A percentile compares a stretch with the other conserved stretches of the same genome.
phyloP scores from a whole-genome alignment of 2,797 vertebrate genomes.

The Xiphophorus birchmanni region DNA sequence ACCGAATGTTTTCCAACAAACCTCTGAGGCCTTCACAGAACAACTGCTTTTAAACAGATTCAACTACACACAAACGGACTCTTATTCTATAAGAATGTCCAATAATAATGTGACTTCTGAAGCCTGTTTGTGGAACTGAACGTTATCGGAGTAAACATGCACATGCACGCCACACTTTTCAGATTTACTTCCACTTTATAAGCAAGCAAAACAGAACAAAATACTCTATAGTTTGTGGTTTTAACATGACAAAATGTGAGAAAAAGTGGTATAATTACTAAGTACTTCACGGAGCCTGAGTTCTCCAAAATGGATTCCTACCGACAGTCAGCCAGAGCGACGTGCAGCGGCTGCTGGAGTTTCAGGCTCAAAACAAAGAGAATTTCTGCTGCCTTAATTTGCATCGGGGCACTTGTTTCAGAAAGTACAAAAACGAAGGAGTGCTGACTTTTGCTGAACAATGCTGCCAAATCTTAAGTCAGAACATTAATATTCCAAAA shows the following conservation, averaged over 20 bases:
- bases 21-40: background rate
- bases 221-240: background rate
- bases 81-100: background rate
- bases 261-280: background rate
- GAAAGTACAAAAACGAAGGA: constrained; percentile 26
- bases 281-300: background rate
- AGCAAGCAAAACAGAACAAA: background rate
- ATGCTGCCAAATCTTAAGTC: constrained; percentile 17
- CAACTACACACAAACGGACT: background rate
- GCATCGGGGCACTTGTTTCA: constrained; percentile 24
- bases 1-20: background rate
- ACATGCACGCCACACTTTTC: background rate
- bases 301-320: background rate
- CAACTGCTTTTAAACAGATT: background rate
- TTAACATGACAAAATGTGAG: background rate
- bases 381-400: constrained; percentile 13
- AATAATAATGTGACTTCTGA: background rate
- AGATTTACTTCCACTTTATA: background rate
- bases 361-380: background rate
- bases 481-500: constrained; percentile 37
- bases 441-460: constrained; percentile 22
- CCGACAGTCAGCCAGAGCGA: background rate
- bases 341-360: background rate
- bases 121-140: background rate
- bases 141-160: background rate